Base-by-base conservation (phyloP, 2,888 invertebrate species). In the Caenorhabditis panamensis region DNA sequence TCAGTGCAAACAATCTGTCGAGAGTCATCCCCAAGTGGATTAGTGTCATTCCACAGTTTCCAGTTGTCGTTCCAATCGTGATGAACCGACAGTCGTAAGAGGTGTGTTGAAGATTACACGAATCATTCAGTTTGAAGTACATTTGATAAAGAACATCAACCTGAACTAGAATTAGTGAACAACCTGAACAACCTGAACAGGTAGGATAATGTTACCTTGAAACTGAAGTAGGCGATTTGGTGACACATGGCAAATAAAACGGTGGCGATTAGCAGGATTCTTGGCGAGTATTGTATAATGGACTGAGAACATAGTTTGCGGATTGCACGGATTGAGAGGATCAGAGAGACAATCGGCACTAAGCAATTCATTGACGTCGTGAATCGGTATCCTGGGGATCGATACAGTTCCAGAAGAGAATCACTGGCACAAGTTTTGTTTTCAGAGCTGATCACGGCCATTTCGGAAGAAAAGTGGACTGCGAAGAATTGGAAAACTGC, bases 261-360 rank as follows among this genome's bases (percentile, higher is more conserved):
- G 13, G 73, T 66, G 20, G 73, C 16, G n/a, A 73, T 73, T 28
- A 73, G n/a, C 59, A 73, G 22, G 11, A 73, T 37, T n/a, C 73
- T 49, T 5, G 73, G 56, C 0, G 73, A 64, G 41, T 73, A 36
- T 58, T 73, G 73, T 13, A 73, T 73, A 51, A 64, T 73, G 13
- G 73, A 64, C 13, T 73, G 73, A 6, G 58, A 26, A 31, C 73
- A 73, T 24, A 73, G 28, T 24, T 44, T 20, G 18, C 26, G 28
- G 9, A 51, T 49, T 11, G 66, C 73, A 13, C 11, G n/a, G 0
- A 58, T 24, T 22, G 66, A 56, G 11, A 73, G 22, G 16, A 49
- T 49, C 31, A 66, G 13, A 5, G 73, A 73, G 49, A 59, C 16
- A 4, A 66, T 13, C 4, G 73, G 58, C 2, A 73, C 16, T 2